Evolutionary conservation across 2,797 vertebrate genomes (phyloP).

Genomic region (Mastacembelus armatus): DNA sequence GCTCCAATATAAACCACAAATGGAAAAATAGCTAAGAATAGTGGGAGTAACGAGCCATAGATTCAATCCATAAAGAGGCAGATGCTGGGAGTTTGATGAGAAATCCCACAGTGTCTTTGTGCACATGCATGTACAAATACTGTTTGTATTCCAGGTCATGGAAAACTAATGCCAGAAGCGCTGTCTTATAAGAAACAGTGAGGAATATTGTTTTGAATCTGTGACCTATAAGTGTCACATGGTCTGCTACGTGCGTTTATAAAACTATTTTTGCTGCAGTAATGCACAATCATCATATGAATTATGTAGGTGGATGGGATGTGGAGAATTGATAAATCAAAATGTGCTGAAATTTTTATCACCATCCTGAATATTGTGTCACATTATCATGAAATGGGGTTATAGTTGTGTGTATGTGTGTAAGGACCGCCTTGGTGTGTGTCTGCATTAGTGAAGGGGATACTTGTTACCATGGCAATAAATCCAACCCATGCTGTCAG

Average conservation of each 20-base stretch:
- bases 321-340: slow-evolving; percentile 39
- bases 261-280: slow-evolving; percentile 14
- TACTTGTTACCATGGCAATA: slow-evolving; percentile 81
- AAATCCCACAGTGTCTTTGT: background rate
- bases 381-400: slow-evolving; percentile 40
- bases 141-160: slow-evolving; percentile 30
- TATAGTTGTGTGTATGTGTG: slow-evolving; percentile 11
- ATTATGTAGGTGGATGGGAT: slow-evolving; percentile 42
- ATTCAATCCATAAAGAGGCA: slow-evolving; percentile 35
- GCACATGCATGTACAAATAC: background rate
- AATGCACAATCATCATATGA: slow-evolving; percentile 14
- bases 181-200: slow-evolving; percentile 8
- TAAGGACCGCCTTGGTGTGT: background rate
- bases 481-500: slow-evolving; percentile 71
- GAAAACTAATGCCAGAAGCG: slow-evolving; percentile 22
- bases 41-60: slow-evolving; percentile 57
- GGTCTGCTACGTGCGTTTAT: slow-evolving; percentile 7
- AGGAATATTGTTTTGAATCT: slow-evolving; percentile 15
- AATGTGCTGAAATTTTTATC: slow-evolving; percentile 35
- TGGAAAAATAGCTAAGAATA: slow-evolving; percentile 55
- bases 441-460: slow-evolving; percentile 35
- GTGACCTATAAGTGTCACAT: slow-evolving; percentile 27
- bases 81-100: slow-evolving; percentile 33
- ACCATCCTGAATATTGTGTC: slow-evolving; percentile 47
- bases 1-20: slow-evolving; percentile 36